phyloP scores from a whole-genome alignment of 64 coral and sea anemone genomes.

The Montipora sp. region DNA sequence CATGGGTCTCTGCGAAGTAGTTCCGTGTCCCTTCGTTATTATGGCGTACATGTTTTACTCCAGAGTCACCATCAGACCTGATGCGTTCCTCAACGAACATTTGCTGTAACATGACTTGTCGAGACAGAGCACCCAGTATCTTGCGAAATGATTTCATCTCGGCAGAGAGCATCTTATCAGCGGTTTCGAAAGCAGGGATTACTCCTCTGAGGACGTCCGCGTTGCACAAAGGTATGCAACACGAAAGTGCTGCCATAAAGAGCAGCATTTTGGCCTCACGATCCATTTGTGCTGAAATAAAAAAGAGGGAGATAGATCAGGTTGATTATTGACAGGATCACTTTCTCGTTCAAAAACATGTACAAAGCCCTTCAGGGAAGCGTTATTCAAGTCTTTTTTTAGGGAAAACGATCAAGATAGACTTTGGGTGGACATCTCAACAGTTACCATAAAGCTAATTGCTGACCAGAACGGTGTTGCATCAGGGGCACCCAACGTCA shows the following conservation, averaged over 20 bases:
- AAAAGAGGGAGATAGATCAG: no score
- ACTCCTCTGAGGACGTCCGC: background rate
- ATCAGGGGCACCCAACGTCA: no score
- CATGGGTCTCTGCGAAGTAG: conserved; percentile 56
- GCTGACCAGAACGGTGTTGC: no score
- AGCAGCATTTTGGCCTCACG: background rate
- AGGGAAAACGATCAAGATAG: no score
- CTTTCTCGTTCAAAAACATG: background rate
- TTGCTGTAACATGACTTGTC: conserved; percentile 67
- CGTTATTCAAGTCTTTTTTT: no score
- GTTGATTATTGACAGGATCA: background rate
- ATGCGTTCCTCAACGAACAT: conserved; percentile 69
- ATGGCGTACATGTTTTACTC: conserved; percentile 61
- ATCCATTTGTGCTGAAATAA: background rate
- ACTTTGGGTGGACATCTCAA: no score
- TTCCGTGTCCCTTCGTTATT: conserved; percentile 36
- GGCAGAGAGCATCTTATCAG: background rate
- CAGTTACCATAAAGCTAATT: no score
- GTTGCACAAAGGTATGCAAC: background rate
- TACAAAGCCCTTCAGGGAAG: no score
- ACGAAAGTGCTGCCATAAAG: background rate
- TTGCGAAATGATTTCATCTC: background rate
- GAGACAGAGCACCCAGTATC: conserved; percentile 1
- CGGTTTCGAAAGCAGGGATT: background rate
- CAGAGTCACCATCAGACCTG: conserved; percentile 67